A percentile compares a stretch with the other conserved stretches of the same genome.
These are phyloP conservation scores for Brenthis hecate DNA, from an alignment of 2,888 invertebrate species.

Conservation along the genomic window DNA sequence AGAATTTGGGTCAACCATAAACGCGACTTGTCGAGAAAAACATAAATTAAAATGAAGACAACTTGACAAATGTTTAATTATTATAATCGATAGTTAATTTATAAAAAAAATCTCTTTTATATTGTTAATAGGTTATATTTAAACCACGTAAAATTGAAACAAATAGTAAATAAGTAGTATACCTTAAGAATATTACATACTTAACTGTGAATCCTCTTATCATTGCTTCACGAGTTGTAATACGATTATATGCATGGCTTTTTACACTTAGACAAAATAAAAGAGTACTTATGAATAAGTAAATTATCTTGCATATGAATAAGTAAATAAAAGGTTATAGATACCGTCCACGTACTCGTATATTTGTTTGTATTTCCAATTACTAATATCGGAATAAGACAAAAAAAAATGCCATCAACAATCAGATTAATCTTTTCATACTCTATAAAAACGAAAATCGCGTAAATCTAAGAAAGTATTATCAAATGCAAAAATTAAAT, in stretches of 20 bases:
- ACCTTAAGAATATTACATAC: constrained; percentile 1
- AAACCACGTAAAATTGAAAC: neutral
- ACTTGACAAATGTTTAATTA: neutral
- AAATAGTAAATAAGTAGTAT: constrained; percentile 15
- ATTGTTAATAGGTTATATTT: neutral
- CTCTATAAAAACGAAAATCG: too few relatives aligned
- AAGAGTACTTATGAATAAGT: too few relatives aligned
- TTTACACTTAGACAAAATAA: neutral
- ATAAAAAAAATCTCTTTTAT: too few relatives aligned
- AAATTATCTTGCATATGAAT: too few relatives aligned
- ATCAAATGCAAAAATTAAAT: too few relatives aligned
- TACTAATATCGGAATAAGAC: too few relatives aligned
- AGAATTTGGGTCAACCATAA: constrained; percentile 16
- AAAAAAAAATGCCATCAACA: too few relatives aligned
- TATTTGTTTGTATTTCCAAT: too few relatives aligned
- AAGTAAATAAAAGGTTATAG: too few relatives aligned
- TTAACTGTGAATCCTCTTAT: constrained; percentile 15
- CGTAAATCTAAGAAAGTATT: too few relatives aligned
- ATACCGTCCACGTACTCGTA: too few relatives aligned
- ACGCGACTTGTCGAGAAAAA: constrained; percentile 5
- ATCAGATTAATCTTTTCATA: too few relatives aligned
- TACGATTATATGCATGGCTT: constrained; percentile 6
- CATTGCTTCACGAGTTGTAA: constrained; percentile 13
- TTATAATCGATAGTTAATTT: neutral
- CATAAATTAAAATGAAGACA: constrained; percentile 8